Evolutionary conservation across 2,797 vertebrate genomes (phyloP).

Genomic region (Sebastes goodei): DNA sequence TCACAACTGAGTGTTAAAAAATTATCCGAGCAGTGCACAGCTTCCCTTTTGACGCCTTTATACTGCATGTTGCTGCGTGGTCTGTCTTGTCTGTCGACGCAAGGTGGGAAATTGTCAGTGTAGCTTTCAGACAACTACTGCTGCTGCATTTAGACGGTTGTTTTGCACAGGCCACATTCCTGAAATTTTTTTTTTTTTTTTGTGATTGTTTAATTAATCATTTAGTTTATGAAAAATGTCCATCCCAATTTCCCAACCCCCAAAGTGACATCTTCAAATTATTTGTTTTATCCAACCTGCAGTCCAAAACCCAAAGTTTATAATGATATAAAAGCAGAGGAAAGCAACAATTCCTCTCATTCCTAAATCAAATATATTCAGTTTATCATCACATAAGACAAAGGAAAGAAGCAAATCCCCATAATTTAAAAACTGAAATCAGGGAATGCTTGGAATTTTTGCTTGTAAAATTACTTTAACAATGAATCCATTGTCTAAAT

Average conservation of each 20-base stretch:
- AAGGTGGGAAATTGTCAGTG: background rate
- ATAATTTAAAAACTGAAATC: no score
- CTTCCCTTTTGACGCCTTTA: slow-evolving; percentile 1
- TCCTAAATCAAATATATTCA: background rate
- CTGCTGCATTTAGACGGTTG: background rate
- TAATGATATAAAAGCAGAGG: background rate
- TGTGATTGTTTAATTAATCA: background rate
- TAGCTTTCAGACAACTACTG: background rate
- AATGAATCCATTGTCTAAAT: no score
- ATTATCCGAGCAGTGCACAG: background rate
- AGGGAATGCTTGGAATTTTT: no score
- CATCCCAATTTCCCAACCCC: background rate
- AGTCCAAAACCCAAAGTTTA: background rate
- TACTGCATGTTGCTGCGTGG: background rate
- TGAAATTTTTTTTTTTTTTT: background rate
- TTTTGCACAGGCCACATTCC: background rate
- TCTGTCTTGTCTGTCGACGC: background rate
- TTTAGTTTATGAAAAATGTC: background rate
- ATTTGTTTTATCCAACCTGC: background rate
- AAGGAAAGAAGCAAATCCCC: background rate
- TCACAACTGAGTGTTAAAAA: slow-evolving; percentile 50
- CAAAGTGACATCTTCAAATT: background rate
- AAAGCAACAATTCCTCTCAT: background rate
- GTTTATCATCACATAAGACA: background rate
- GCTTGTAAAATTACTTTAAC: no score